Base-by-base conservation (phyloP, 2,113 vertebrate species). In the Tapirus terrestris region DNA sequence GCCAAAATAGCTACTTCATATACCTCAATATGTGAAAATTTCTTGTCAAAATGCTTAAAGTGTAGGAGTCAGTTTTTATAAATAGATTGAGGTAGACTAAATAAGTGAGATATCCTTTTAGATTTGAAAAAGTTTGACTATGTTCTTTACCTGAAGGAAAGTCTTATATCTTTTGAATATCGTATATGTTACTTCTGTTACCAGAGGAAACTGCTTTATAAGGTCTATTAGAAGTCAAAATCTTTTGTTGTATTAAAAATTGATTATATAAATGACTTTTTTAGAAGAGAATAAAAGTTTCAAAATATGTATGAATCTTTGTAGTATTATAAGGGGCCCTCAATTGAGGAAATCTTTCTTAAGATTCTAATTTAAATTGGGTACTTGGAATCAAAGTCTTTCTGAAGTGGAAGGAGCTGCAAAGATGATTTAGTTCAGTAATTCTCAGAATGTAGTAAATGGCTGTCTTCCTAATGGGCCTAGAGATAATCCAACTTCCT, bases 161-260 rank as follows among this genome's bases (percentile, higher is more conserved):
- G n/a, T 92, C 43, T 45, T 56, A 4, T 43, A 10, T 76, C n/a
- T 83, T 70, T 95, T 76, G 56, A 88, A 73, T 94, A 61, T 51
- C 45, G 76, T 76, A 31, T 76, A 33, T 84, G 29, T 36, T 84
- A 18, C 88, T 90, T 90, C 29, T 79, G 6, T 88, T 91, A 68
- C 11, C 13, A 68, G 43, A 93, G 60, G 33, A 48, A 93, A 72
- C 48, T 89, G 51, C 18, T 89, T 89, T 79, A 31, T 85, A 72
- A 95, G 17, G 11, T 79, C 36, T 83, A 20, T 53, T 94, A 79
- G 48, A 53, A 8, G 60, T 56, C 8, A 72, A n/a, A 76, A 33
- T 72, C 17, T 94, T 94, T 72, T 72, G 39, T 88, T 76, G 9
- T 92, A 92, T 89, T 92, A 75, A 89, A 93, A 92, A 61, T 75